Evolutionary conservation across 2,888 invertebrate species (phyloP).

Genomic region (Lepidocyrtinus sp.): DNA sequence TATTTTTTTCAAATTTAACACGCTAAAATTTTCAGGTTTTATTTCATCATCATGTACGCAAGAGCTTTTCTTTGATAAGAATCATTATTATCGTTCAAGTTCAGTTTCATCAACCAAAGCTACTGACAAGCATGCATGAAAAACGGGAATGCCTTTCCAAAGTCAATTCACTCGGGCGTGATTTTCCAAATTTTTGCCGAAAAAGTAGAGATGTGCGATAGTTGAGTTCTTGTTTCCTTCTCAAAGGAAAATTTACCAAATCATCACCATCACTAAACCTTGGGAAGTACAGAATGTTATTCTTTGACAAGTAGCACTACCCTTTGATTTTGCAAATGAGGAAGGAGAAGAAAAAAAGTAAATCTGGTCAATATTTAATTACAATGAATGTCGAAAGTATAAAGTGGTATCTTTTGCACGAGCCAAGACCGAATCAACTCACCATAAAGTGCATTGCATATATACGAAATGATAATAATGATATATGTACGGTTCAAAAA

Average conservation of each 20-base stretch:
- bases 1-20: no score
- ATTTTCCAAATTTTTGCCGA: no score
- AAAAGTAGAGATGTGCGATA: no score
- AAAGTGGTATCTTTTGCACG: not conserved
- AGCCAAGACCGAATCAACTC: not conserved
- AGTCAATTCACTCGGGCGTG: constrained; percentile 28
- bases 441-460: not conserved
- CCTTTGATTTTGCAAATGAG: no score
- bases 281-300: no score
- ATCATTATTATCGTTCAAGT: not conserved
- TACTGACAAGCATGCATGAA: constrained; percentile 43
- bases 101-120: constrained; percentile 1
- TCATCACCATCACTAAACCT: no score
- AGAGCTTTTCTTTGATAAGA: not conserved
- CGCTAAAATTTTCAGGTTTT: no score
- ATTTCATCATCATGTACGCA: no score
- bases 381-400: not conserved
- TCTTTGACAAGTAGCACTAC: no score
- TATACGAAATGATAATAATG: not conserved
- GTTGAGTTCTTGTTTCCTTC: no score
- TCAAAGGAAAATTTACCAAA: no score
- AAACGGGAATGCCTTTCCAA: constrained; percentile 49
- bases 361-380: not conserved
- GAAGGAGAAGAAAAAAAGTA: not conserved
- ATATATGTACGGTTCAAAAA: not conserved